phyloP scores from a whole-genome alignment of 2,113 vertebrate genomes.

The Lampris incognitus region DNA sequence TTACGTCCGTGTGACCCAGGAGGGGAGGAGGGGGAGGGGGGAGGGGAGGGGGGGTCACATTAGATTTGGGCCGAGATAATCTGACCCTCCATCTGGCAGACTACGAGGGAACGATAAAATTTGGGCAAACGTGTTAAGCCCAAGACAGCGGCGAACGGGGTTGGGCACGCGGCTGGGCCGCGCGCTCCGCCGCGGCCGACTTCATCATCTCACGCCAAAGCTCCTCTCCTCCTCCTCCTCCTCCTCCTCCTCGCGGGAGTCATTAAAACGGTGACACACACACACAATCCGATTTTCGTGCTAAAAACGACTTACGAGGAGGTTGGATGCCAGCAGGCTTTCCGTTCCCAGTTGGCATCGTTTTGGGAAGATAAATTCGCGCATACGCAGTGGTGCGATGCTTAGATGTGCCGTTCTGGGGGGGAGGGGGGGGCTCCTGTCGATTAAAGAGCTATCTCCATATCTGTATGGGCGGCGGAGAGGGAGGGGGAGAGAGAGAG shows the following conservation, averaged over 20 bases:
- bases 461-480: not conserved
- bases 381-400: not conserved
- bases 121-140: not conserved
- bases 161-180: not conserved
- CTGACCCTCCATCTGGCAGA: slow-evolving; percentile 23
- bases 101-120: not conserved
- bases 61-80: slow-evolving; percentile 15
- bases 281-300: no score
- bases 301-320: not conserved
- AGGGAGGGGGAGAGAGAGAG: not conserved
- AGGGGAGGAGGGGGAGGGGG: not conserved
- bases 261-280: no score
- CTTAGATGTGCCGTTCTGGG: slow-evolving; percentile 36
- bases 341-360: not conserved
- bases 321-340: not conserved
- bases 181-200: slow-evolving; percentile 4
- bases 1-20: not conserved
- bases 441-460: slow-evolving; percentile 58
- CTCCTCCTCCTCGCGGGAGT: no score
- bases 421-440: slow-evolving; percentile 12
- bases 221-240: no score
- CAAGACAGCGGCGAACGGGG: not conserved
- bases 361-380: not conserved
- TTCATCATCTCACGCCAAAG: not conserved
- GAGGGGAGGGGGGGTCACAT: not conserved